Base-by-base conservation (phyloP, 1,140 invertebrate species). In the Drusus annulatus region DNA sequence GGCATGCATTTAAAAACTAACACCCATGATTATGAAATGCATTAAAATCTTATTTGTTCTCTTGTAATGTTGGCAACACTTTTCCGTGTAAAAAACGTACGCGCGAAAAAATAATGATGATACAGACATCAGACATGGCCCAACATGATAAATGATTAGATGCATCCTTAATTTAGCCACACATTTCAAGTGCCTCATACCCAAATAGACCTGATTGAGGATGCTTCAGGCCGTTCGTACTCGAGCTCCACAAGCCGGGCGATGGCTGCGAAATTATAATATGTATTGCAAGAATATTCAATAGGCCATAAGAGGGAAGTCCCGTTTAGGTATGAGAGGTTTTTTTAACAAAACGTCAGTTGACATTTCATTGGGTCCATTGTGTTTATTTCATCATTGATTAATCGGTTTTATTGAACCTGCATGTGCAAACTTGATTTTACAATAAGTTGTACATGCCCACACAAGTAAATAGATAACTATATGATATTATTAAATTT, bases 281-380 rank as follows among this genome's bases (percentile, higher is more conserved):
- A 36, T 10, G 63, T n/a, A 50, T 19, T 17, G 63, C 63, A 68
- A 68, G 8, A 31, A 68, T 31, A 68, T 16, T 17, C 63, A 68
- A 36, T 31, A 68, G 63, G 36, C 17, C n/a, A 63, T 25, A 63
- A 68, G 63, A 68, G 63, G 63, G 63, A 68, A 68, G 28, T 68
- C 28, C 19, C 63, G 28, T 68, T 68, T 68, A 17, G 31, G 13
- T 36, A 17, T 36, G 8, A 31, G 36, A 17, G 17, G 23, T 36
- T 68, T 16, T 28, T 31, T 25, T 68, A 31, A 68, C 36, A 36
- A 31, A 45, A 17, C 23, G 13, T 5, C 17, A 31, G 63, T 31
- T 31, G 23, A 36, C 63, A 19, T 21, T 73, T 25, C 52, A 52
- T 73, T 51, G 36, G 31, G 15, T 17, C 16, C n/a, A 13, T 36